Base-by-base conservation (phyloP, 2,797 vertebrate species). In the Thunnus albacares region DNA sequence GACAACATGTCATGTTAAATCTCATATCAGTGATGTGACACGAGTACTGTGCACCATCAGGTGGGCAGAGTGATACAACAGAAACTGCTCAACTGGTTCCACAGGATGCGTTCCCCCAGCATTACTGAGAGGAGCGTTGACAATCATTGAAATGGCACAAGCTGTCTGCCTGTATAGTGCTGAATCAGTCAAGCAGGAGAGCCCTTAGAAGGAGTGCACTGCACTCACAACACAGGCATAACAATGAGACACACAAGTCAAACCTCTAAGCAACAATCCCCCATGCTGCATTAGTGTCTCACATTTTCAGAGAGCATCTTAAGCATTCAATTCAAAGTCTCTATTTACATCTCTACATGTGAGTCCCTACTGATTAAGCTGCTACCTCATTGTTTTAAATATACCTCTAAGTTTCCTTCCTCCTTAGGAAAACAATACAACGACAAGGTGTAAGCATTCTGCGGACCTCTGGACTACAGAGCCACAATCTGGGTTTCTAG, bases 11-110 rank as follows among this genome's bases (percentile, higher is more conserved):
- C 87, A 77, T 14, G 72, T 80, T 72, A 38, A 59, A 78, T 41
- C 66, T 38, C 12, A 35, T 17, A 51, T 60, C 68, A 3, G 66
- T 62, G 83, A 89, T 56, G 81, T 84, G 89, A 88, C 87, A 83
- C 2, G 51, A 74, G 73, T 5, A 45, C 77, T 26, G 71, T 60
- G 77, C 86, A 82, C 87, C 84, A 80, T 91, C 89, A 93, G 90
- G 91, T 93, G 91, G 89, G 88, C 79, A 90, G 67, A 63, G 87
- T 88, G 88, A 88, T 85, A 87, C 77, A 92, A 91, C 66, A 87
- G 77, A 90, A 81, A 89, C 84, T 83, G 91, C 88, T 91, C 89
- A 86, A 92, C 94, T 92, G 92, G 93, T 93, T 93, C 92, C 77
- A 82, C 91, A 17, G 82, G 87, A 89, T 83, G 87, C 79, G 79